phyloP scores from a whole-genome alignment of 2,113 vertebrate species.

The Centropristis striata region DNA sequence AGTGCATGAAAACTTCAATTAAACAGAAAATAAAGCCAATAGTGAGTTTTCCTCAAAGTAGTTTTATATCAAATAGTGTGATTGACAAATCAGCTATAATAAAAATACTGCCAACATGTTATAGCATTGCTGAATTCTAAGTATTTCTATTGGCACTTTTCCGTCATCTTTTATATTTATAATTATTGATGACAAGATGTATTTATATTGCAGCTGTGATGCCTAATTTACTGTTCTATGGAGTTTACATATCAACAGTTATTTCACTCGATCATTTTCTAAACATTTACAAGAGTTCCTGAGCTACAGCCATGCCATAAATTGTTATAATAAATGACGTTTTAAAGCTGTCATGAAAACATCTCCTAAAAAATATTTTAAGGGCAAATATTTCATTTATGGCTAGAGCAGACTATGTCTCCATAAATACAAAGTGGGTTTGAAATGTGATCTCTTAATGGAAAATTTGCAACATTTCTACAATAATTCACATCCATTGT shows the following conservation, averaged over 20 bases:
- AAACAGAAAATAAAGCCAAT: background rate
- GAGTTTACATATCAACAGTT: background rate
- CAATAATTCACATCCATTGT: background rate
- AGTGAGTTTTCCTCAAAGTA: constrained; percentile 4
- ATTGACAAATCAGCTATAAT: background rate
- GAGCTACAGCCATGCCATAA: background rate
- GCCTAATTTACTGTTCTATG: background rate
- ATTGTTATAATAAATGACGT: background rate
- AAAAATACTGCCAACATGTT: background rate
- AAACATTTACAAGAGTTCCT: background rate
- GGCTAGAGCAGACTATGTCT: background rate
- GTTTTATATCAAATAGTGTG: background rate
- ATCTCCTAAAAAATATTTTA: background rate
- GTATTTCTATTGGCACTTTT: constrained; percentile 6
- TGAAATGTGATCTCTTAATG: constrained; percentile 3
- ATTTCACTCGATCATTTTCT: background rate
- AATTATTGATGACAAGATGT: background rate
- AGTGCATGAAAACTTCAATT: constrained; percentile 6
- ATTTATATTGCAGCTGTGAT: background rate
- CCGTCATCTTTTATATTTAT: background rate
- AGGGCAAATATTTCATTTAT: background rate
- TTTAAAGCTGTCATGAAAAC: background rate
- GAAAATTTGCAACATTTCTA: background rate
- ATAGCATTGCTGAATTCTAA: background rate
- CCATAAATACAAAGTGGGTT: background rate